A percentile compares a stretch with the other conserved stretches of the same genome.
Evolutionary conservation across 2,113 vertebrate genomes (phyloP).

Genomic region (Mormoops blainvillei): DNA sequence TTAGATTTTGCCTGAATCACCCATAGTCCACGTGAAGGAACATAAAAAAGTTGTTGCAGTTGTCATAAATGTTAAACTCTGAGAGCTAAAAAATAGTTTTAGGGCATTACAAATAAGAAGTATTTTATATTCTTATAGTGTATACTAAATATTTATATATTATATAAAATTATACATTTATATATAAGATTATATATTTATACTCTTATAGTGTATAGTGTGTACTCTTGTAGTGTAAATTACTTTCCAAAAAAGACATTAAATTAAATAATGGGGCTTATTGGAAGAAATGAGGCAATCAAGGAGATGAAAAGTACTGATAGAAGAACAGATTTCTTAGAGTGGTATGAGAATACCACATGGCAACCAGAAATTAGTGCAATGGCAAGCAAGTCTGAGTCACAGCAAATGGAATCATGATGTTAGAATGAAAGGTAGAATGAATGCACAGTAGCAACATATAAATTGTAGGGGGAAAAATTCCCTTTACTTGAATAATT

Average conservation of each 20-base stretch:
- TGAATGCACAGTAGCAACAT: not conserved
- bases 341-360: slow-evolving; percentile 45
- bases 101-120: not conserved
- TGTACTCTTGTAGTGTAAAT: too few species aligned
- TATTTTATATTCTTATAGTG: too few species aligned
- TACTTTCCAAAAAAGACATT: not conserved
- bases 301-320: slow-evolving; percentile 57
- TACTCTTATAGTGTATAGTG: too few species aligned
- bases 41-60: not conserved
- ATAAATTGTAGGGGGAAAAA: not conserved
- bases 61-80: not conserved
- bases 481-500: not conserved
- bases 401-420: slow-evolving; percentile 45
- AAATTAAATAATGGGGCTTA: not conserved
- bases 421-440: slow-evolving; percentile 38
- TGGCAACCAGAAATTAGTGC: slow-evolving; percentile 57
- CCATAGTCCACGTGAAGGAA: not conserved
- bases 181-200: too few species aligned
- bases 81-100: not conserved
- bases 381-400: slow-evolving; percentile 31
- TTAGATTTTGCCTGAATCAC: not conserved
- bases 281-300: slow-evolving; percentile 52
- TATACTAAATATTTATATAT: too few species aligned
- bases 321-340: slow-evolving; percentile 31
- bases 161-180: too few species aligned